These are phyloP conservation scores for Scolanthus callimorphus DNA, from an alignment of 92 coral and sea anemone genomes.

Conservation along the genomic window DNA sequence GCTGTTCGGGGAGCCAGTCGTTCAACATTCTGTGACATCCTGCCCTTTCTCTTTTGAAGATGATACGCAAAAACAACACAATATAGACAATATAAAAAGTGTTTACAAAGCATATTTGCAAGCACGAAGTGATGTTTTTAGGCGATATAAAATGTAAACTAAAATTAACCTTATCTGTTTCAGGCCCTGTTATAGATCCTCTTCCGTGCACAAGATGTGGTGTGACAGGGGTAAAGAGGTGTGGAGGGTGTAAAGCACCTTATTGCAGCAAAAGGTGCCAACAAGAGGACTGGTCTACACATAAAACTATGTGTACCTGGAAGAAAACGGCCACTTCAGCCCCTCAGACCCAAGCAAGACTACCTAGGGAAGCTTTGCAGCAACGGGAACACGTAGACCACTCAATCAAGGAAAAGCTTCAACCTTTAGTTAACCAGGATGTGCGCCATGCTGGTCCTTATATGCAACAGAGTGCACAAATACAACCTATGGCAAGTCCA, in stretches of 20 bases:
- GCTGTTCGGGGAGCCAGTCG: no score
- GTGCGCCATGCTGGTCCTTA: background rate
- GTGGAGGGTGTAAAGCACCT: constrained; percentile 83
- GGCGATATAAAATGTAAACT: no score
- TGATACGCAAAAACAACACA: no score
- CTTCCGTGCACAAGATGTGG: constrained; percentile 79
- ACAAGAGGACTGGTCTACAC: constrained; percentile 70
- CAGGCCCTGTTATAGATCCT: no score
- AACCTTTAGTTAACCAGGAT: background rate
- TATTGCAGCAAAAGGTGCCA: constrained; percentile 95
- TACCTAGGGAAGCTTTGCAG: background rate
- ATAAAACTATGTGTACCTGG: constrained; percentile 58
- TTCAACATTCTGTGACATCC: no score
- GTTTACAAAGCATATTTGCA: no score
- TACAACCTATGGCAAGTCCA: background rate
- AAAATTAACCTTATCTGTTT: no score
- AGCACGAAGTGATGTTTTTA: no score
- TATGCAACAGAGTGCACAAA: background rate
- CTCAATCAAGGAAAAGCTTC: background rate
- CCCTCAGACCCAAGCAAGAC: background rate
- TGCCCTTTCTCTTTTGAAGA: no score
- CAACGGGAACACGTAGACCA: background rate
- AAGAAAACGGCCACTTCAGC: background rate
- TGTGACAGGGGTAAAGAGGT: constrained; percentile 55
- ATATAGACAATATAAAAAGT: no score